phyloP scores from a whole-genome alignment of 2,888 invertebrate genomes.

The Theodoxus fluviatilis region DNA sequence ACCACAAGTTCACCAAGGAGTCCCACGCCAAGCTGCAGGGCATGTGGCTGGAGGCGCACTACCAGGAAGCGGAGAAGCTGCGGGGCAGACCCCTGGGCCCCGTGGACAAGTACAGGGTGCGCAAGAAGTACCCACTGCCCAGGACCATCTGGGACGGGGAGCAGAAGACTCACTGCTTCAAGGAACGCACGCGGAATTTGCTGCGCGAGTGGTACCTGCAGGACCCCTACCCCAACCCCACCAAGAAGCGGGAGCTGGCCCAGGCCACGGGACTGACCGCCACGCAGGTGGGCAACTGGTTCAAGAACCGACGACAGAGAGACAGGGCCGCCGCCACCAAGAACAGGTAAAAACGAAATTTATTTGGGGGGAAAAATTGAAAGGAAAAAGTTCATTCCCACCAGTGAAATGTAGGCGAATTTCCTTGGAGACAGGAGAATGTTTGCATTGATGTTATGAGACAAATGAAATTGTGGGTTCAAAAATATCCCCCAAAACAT shows the following conservation, averaged over 20 bases:
- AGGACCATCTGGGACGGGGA: constrained; percentile 95
- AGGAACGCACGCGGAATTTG: constrained; percentile 89
- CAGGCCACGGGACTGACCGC: constrained; percentile 89
- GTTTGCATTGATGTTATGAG: too few relatives aligned
- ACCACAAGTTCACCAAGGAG: constrained; percentile 87
- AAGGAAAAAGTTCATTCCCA: neutral
- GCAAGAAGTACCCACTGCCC: constrained; percentile 92
- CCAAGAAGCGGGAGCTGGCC: constrained; percentile 89
- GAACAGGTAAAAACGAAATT: constrained; percentile 78
- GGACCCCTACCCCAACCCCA: constrained; percentile 88
- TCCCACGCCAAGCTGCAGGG: constrained; percentile 86
- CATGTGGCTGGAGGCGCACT: constrained; percentile 94
- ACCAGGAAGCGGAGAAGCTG: constrained; percentile 89
- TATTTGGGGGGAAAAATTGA: neutral
- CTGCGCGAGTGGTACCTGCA: constrained; percentile 90
- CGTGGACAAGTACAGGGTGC: constrained; percentile 89
- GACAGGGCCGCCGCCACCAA: constrained; percentile 93
- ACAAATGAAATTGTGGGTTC: too few relatives aligned
- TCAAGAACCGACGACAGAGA: constrained; percentile 86
- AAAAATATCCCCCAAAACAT: too few relatives aligned
- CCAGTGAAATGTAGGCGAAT: neutral
- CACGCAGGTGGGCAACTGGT: constrained; percentile 93
- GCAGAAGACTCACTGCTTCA: constrained; percentile 95
- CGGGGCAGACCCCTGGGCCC: constrained; percentile 89
- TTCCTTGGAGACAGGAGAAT: too few relatives aligned